A percentile compares a stretch with the other conserved stretches of the same genome.
Evolutionary conservation across 2,888 invertebrate species (phyloP).

Genomic region (Heteromyza rotundicornis): DNA sequence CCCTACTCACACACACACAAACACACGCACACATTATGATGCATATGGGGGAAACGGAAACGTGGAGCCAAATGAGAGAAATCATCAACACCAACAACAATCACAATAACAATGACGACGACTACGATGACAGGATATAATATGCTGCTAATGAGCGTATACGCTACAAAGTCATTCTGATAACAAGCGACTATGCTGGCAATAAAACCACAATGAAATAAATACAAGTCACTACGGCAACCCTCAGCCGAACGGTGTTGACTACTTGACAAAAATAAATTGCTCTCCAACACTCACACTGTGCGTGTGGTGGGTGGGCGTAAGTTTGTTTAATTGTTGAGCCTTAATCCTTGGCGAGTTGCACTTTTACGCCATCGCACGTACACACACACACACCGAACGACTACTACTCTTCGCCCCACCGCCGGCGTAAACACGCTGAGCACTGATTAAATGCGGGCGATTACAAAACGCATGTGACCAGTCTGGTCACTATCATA

Average conservation of each 20-base stretch:
- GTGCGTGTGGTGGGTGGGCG: not conserved
- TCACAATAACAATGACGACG: not conserved
- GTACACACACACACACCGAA: too few species aligned
- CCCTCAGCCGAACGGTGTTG: not conserved
- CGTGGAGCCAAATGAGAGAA: not conserved
- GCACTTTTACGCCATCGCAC: slow-evolving; percentile 35
- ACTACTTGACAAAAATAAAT: slow-evolving; percentile 34
- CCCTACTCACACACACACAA: slow-evolving; percentile 1
- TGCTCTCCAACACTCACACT: slow-evolving; percentile 11
- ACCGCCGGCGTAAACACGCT: not conserved
- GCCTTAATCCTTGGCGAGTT: slow-evolving; percentile 41
- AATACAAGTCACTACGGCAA: slow-evolving; percentile 35
- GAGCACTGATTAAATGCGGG: slow-evolving; percentile 41
- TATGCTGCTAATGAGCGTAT: slow-evolving; percentile 26
- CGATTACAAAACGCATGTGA: not conserved
- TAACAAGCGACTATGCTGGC: not conserved
- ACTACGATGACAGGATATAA: not conserved
- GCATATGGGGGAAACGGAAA: slow-evolving; percentile 10
- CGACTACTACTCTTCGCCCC: not conserved
- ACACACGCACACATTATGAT: slow-evolving; percentile 4
- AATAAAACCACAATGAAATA: slow-evolving; percentile 22
- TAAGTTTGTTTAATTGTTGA: slow-evolving; percentile 1
- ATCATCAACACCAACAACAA: slow-evolving; percentile 4
- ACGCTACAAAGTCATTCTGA: slow-evolving; percentile 34
- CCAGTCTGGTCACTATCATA: not conserved